These are phyloP conservation scores for Lottia scabra DNA, from an alignment of 2,888 invertebrate genomes.

Conservation along the genomic window DNA sequence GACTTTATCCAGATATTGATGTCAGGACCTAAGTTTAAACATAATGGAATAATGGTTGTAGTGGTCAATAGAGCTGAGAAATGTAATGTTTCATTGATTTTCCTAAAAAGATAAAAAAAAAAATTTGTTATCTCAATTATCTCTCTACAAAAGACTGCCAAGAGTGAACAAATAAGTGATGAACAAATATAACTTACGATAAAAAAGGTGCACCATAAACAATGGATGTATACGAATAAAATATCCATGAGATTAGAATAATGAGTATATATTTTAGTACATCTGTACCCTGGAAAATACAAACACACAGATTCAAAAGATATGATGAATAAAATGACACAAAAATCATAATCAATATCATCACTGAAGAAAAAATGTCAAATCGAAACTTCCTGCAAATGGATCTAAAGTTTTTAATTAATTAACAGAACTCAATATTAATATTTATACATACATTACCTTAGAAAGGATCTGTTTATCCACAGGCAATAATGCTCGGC, in stretches of 20 bases:
- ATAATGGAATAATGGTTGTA: conserved; percentile 46
- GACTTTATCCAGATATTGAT: conserved; percentile 46
- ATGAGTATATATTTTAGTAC: background rate
- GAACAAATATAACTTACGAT: background rate
- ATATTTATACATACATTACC: background rate
- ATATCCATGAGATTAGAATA: background rate
- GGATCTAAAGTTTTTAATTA: too few species aligned
- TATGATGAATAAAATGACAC: background rate
- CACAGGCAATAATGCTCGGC: too few species aligned
- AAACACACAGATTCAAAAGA: too few species aligned
- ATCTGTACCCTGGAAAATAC: background rate
- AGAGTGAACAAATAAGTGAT: background rate
- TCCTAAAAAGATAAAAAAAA: conserved; percentile 41
- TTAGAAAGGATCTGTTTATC: background rate
- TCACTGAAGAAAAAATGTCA: too few species aligned
- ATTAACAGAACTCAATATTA: too few species aligned
- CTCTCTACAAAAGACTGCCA: too few species aligned
- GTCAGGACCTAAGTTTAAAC: conserved; percentile 45
- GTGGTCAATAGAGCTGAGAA: conserved; percentile 56
- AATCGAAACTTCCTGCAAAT: too few species aligned
- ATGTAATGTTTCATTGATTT: conserved; percentile 59
- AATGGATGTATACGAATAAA: background rate
- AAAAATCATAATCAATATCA: too few species aligned
- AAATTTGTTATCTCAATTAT: too few species aligned
- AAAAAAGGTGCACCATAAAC: conserved; percentile 1